Conservation (phyloP, 2,797 vertebrate species). For the Harpagifer antarcticus region DNA sequence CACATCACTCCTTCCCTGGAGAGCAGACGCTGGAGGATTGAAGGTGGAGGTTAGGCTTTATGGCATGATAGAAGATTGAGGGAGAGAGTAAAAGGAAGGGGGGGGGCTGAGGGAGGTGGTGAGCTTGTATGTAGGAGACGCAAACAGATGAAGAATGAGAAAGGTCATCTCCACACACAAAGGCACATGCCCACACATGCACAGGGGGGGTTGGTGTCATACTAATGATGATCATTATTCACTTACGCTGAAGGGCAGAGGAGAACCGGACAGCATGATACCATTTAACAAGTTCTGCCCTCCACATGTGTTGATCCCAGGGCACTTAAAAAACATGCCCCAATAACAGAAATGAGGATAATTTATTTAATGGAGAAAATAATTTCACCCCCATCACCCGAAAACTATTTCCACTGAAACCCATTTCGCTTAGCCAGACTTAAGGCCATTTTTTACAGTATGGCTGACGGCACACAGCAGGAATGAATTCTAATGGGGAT, state of each 20-base stretch:
- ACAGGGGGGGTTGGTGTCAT: slow-evolving; percentile 52
- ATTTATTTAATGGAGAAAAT: slow-evolving; percentile 13
- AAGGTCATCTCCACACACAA: slow-evolving; percentile 66
- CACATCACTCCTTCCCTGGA: slow-evolving; percentile 36
- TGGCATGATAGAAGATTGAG: slow-evolving; percentile 44
- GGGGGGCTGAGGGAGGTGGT: slow-evolving; percentile 16
- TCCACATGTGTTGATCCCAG: slow-evolving; percentile 21
- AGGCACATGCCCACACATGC: slow-evolving; percentile 16
- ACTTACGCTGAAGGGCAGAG: slow-evolving; percentile 68
- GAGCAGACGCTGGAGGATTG: slow-evolving; percentile 8
- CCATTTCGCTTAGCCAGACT: slow-evolving; percentile 11
- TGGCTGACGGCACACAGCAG: slow-evolving; percentile 55
- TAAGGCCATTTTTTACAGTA: slow-evolving; percentile 33
- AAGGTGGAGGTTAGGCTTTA: slow-evolving; percentile 33
- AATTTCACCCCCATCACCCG: slow-evolving; percentile 19
- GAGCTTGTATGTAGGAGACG: slow-evolving; percentile 33
- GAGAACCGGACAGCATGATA: slow-evolving; percentile 35
- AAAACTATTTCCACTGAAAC: slow-evolving; percentile 27
- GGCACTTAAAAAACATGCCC: slow-evolving; percentile 14
- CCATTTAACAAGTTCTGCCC: slow-evolving; percentile 41
- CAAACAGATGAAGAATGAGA: slow-evolving; percentile 62
- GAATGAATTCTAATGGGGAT: slow-evolving; percentile 64
- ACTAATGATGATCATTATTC: slow-evolving; percentile 79
- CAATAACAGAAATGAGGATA: slow-evolving; percentile 10
- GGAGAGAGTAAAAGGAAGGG: slow-evolving; percentile 15